Base-by-base conservation (phyloP, 2,113 vertebrate genomes). In the Osmerus eperlanus region DNA sequence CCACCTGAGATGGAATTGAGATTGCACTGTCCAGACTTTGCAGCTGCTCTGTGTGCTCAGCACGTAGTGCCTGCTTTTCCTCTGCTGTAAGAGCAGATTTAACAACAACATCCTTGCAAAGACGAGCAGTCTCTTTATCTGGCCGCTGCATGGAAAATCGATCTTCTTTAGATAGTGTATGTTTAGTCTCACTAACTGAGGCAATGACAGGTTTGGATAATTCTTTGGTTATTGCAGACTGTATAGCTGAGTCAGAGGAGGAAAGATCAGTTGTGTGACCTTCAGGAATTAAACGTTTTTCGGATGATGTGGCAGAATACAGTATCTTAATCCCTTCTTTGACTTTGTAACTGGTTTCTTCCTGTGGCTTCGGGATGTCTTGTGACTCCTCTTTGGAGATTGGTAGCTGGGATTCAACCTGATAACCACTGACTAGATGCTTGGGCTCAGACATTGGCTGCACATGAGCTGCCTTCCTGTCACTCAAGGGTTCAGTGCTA, bases 301-400 rank as follows among this genome's bases (percentile, higher is more conserved):
- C 92, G 16, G 83, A 67, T 55, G 87, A 91, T 65, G 92, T 80
- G 28, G 89, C 88, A 0, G 91, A 88, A 54, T 92, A 92, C 54
- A 93, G 81, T 71, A 91, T 91, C 75, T 91, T 90, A 53, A 89
- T 78, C 3, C 90, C 92, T 71, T 94, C 93, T 56, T 89, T 92
- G 1, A 90, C 87, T 63, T 85, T 81, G 72, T 90, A 91, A 61
- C 91, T 78, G 23, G 76, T 90, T 78, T 94, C 89, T 6, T 81
- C 52, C n/a, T 86, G 80, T 28, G 86, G 73, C 68, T 63, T 77
- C 13, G 85, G 80, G 55, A 92, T 84, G 12, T 87, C 69, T 3
- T 89, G 77, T 47, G 87, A 90, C 63, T 85, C 79, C 75, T 94
- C 93, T 68, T 91, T 94, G 12, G 87, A 62, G 71, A 93, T 86